Conservation (phyloP, 2,888 invertebrate genomes). For the Ceramica pisi region DNA sequence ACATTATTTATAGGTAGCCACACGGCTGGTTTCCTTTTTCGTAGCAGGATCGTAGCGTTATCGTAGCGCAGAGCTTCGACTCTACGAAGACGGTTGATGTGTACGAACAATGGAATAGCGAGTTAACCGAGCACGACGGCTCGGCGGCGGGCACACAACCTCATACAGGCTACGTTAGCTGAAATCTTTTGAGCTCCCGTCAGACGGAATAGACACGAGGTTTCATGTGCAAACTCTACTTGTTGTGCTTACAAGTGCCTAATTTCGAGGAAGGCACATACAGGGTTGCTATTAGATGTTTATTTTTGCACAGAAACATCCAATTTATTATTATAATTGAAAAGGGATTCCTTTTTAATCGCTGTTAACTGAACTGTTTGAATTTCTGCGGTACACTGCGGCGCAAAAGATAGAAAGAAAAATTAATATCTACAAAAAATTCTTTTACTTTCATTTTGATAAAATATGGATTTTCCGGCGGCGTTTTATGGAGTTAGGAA, state of each 20-base stretch:
- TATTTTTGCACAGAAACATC: slow-evolving; percentile 49
- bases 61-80: slow-evolving; percentile 68
- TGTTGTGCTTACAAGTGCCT: slow-evolving; percentile 72
- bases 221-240: slow-evolving; percentile 74
- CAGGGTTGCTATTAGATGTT: slow-evolving; percentile 39
- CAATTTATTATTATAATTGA: slow-evolving; percentile 33
- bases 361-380: slow-evolving; percentile 52
- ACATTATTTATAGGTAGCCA: slow-evolving; percentile 62
- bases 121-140: slow-evolving; percentile 74
- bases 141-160: slow-evolving; percentile 51
- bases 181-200: slow-evolving; percentile 82
- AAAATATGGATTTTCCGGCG: slow-evolving; percentile 76
- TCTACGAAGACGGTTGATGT: slow-evolving; percentile 72
- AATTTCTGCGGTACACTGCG: slow-evolving; percentile 60
- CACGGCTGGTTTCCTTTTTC: slow-evolving; percentile 58
- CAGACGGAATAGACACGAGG: slow-evolving; percentile 76
- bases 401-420: slow-evolving; percentile 60
- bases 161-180: slow-evolving; percentile 72
- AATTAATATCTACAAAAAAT: slow-evolving; percentile 70
- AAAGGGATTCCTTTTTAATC: slow-evolving; percentile 35
- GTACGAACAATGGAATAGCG: slow-evolving; percentile 80
- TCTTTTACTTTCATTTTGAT: slow-evolving; percentile 71
- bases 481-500: slow-evolving; percentile 80
- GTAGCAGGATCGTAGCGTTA: slow-evolving; percentile 68
- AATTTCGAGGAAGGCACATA: slow-evolving; percentile 67